phyloP scores from a whole-genome alignment of 2,888 invertebrate genomes.

The Acleris holmiana region DNA sequence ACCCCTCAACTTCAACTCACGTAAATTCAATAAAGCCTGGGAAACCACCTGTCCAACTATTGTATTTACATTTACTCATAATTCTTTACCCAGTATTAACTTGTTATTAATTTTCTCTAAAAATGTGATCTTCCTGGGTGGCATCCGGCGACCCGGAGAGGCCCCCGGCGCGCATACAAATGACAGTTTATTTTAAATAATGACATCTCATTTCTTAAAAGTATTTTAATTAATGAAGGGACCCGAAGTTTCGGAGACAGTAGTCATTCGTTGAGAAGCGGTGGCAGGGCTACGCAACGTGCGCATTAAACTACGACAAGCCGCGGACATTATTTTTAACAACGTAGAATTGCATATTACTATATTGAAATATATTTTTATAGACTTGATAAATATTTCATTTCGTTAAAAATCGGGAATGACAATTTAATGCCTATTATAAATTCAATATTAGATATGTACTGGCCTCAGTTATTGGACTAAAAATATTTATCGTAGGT shows the following conservation, averaged over 20 bases:
- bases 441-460: too few species aligned
- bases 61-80: not conserved
- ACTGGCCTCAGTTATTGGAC: too few species aligned
- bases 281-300: conserved; percentile 13
- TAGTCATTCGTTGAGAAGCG: conserved; percentile 64
- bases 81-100: conserved; percentile 9
- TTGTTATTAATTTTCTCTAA: conserved; percentile 9
- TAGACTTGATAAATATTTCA: too few species aligned
- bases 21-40: too few species aligned
- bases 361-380: too few species aligned
- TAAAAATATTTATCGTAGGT: too few species aligned
- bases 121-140: conserved; percentile 49
- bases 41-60: not conserved
- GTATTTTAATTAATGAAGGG: conserved; percentile 73
- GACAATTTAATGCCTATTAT: too few species aligned
- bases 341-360: not conserved
- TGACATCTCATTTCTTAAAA: conserved; percentile 66
- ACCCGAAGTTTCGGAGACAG: conserved; percentile 49
- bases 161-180: conserved; percentile 51
- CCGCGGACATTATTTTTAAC: conserved; percentile 10
- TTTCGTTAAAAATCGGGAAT: too few species aligned
- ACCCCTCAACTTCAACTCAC: too few species aligned
- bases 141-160: conserved; percentile 40
- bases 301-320: conserved; percentile 9
- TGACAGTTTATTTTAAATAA: conserved; percentile 64